Evolutionary conservation across 2,797 vertebrate species (phyloP).

Genomic region (Aeoliscus strigatus): DNA sequence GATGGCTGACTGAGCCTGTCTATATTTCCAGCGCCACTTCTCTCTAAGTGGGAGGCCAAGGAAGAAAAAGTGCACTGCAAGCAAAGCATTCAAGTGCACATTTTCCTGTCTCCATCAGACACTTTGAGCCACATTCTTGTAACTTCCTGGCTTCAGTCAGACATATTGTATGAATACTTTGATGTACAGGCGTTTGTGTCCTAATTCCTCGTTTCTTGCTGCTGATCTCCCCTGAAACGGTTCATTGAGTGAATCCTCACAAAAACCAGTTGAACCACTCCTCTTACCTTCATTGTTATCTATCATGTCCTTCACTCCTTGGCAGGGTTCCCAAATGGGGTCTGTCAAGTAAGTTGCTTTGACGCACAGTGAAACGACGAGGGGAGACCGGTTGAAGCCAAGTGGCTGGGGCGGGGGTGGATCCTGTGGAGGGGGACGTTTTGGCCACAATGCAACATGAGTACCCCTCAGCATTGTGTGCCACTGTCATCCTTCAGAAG

Average conservation of each 20-base stretch:
- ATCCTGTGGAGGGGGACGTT: constrained; percentile 24
- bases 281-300: constrained; percentile 44
- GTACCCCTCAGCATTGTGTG: constrained; percentile 71
- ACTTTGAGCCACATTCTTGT: constrained; percentile 26
- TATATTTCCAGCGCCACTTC: constrained; percentile 76
- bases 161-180: constrained; percentile 35
- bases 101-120: constrained; percentile 43
- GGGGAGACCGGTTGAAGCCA: constrained; percentile 60
- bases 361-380: constrained; percentile 56
- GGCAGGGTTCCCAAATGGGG: constrained; percentile 52
- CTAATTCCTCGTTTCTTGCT: constrained; percentile 1
- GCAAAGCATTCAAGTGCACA: constrained; percentile 62
- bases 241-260: constrained; percentile 34
- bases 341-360: constrained; percentile 60
- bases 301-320: constrained; percentile 59
- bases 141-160: constrained; percentile 16
- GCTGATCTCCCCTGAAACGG: constrained; percentile 17
- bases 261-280: constrained; percentile 29
- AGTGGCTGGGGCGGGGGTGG: constrained; percentile 42
- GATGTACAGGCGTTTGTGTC: constrained; percentile 8
- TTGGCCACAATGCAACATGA: constrained; percentile 58
- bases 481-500: constrained; percentile 75
- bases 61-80: constrained; percentile 55
- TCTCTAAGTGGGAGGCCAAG: constrained; percentile 49
- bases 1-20: constrained; percentile 78